phyloP scores from a whole-genome alignment of 2,888 invertebrate species.

The Brachynemurus nebulosus region DNA sequence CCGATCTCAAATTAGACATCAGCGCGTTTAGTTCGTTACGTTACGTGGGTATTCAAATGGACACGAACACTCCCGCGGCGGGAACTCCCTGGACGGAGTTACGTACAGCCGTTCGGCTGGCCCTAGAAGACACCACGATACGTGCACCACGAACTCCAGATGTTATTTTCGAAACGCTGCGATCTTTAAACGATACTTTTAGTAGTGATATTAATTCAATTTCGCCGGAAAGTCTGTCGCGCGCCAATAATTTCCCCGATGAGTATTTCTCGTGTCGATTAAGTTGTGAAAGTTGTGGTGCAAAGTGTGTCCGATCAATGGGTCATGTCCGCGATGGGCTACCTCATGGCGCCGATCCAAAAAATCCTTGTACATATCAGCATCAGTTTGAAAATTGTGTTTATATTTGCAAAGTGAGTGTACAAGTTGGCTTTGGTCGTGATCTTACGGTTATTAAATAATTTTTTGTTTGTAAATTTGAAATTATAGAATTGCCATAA shows the following conservation, averaged over 20 bases:
- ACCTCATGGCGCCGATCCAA: slow-evolving; percentile 36
- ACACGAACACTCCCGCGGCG: slow-evolving; percentile 21
- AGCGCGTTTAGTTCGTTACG: slow-evolving; percentile 60
- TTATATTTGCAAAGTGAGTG: slow-evolving; percentile 42
- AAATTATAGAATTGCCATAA: slow-evolving; percentile 26
- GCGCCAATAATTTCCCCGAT: slow-evolving; percentile 42
- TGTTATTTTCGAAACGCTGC: slow-evolving; percentile 51
- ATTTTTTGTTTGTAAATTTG: neutral
- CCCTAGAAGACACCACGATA: slow-evolving; percentile 54
- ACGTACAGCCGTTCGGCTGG: slow-evolving; percentile 39
- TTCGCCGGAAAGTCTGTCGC: slow-evolving; percentile 35
- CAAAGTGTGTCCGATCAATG: slow-evolving; percentile 49
- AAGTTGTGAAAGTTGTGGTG: slow-evolving; percentile 54
- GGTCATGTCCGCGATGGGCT: slow-evolving; percentile 48
- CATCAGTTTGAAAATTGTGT: slow-evolving; percentile 60
- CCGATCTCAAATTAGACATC: slow-evolving; percentile 43
- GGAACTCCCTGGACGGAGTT: slow-evolving; percentile 48
- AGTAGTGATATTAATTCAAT: slow-evolving; percentile 48
- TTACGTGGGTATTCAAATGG: slow-evolving; percentile 48
- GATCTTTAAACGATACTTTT: slow-evolving; percentile 61
- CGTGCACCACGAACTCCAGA: slow-evolving; percentile 52
- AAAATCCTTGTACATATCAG: slow-evolving; percentile 44
- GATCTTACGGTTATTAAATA: neutral
- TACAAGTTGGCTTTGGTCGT: neutral
- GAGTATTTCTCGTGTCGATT: slow-evolving; percentile 65